These are phyloP conservation scores for Brienomyrus brachyistius DNA, from an alignment of 2,113 vertebrate species.

Conservation along the genomic window DNA sequence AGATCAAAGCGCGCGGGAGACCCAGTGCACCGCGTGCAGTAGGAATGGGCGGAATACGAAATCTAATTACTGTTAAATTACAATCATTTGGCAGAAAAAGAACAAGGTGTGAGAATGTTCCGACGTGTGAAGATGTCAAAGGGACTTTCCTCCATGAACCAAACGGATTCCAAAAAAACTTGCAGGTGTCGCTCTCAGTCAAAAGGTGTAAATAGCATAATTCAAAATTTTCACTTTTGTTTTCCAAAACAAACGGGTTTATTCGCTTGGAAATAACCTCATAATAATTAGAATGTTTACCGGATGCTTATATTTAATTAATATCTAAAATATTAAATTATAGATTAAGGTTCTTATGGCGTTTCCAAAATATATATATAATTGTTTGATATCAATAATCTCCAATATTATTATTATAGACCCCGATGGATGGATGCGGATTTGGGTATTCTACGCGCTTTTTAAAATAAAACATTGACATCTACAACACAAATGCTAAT, in stretches of 20 bases:
- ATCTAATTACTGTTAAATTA: constrained; percentile 52
- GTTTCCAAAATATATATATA: not conserved
- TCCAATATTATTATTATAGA: not conserved
- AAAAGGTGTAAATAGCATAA: constrained; percentile 32
- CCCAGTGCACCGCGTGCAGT: constrained; percentile 20
- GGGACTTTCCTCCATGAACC: constrained; percentile 27
- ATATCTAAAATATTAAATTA: not conserved
- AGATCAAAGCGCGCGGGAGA: constrained; percentile 40
- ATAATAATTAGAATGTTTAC: not conserved
- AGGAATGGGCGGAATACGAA: constrained; percentile 35
- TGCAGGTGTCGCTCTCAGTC: constrained; percentile 40
- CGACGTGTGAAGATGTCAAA: constrained; percentile 23
- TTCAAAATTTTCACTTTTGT: constrained; percentile 1
- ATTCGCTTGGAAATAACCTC: not conserved
- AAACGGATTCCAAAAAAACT: constrained; percentile 13
- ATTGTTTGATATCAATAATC: not conserved
- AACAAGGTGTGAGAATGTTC: constrained; percentile 32
- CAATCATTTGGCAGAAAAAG: constrained; percentile 37
- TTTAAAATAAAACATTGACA: not conserved
- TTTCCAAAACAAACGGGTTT: constrained; percentile 1
- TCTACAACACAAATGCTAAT: not conserved
- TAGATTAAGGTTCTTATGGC: not conserved
- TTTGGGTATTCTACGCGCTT: not conserved
- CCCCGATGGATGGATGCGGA: not conserved
- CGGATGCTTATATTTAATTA: not conserved